Conservation (phyloP, 2,888 invertebrate genomes). For the Melipona beecheii region DNA sequence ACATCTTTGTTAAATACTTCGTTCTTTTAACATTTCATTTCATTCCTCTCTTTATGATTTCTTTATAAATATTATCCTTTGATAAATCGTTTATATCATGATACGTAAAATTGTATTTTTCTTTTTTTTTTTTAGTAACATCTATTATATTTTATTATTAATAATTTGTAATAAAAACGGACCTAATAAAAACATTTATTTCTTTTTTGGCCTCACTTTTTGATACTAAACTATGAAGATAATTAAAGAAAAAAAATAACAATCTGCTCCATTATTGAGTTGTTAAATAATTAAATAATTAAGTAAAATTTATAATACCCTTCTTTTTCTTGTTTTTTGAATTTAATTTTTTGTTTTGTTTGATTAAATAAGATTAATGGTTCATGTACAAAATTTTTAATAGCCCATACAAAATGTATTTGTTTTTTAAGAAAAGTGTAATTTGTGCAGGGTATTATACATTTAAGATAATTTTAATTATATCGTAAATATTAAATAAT, state of each 20-base stretch:
- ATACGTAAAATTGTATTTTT: constrained; percentile 73
- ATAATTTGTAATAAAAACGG: constrained; percentile 79
- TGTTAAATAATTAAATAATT: constrained; percentile 68
- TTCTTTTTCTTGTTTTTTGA: constrained; percentile 28
- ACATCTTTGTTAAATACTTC: constrained; percentile 2
- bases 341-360: constrained; percentile 7
- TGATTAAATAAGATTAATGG: constrained; percentile 21
- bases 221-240: constrained; percentile 71
- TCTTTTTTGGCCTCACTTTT: constrained; percentile 80
- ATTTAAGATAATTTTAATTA: constrained; percentile 65
- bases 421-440: constrained; percentile 29
- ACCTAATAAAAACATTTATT: constrained; percentile 79
- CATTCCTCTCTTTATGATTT: constrained; percentile 10
- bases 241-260: constrained; percentile 70
- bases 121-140: constrained; percentile 70
- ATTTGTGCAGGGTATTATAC: constrained; percentile 70
- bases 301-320: constrained; percentile 69
- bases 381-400: constrained; percentile 38
- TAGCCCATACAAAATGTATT: constrained; percentile 58
- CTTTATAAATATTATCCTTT: constrained; percentile 20
- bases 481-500: constrained; percentile 75
- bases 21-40: neutral
- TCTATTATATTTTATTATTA: constrained; percentile 77
- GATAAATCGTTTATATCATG: constrained; percentile 73
- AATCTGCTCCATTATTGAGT: constrained; percentile 54